These are phyloP conservation scores for Platycheirus rosarum DNA, from an alignment of 2,888 invertebrate genomes.

Conservation along the genomic window DNA sequence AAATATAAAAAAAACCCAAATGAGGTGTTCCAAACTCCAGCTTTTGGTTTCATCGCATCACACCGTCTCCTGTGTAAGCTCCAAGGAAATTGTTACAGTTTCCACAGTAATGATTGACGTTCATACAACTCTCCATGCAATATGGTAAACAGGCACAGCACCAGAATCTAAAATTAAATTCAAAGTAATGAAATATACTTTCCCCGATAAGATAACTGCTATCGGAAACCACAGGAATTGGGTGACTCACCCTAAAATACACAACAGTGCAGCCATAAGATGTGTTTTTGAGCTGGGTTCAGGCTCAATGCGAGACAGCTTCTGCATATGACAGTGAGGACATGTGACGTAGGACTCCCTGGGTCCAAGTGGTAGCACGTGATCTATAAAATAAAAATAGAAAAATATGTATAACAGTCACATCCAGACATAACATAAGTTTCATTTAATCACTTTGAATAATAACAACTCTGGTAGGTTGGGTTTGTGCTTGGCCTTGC, in stretches of 20 bases:
- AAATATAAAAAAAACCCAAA: neutral
- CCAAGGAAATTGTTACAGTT: constrained; percentile 85
- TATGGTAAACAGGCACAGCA: constrained; percentile 85
- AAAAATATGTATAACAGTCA: too few relatives aligned
- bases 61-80: constrained; percentile 79
- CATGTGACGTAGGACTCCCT: constrained; percentile 78
- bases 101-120: constrained; percentile 85
- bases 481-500: constrained; percentile 27
- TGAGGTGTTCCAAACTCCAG: neutral
- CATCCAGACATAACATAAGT: too few relatives aligned
- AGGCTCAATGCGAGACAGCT: constrained; percentile 79
- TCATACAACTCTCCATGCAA: constrained; percentile 84
- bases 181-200: constrained; percentile 3
- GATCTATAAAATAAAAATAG: constrained; percentile 74
- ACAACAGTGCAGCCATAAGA: constrained; percentile 79
- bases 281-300: constrained; percentile 80
- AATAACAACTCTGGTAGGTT: constrained; percentile 77
- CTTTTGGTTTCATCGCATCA: neutral
- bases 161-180: constrained; percentile 80
- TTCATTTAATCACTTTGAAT: constrained; percentile 78
- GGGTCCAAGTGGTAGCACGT: constrained; percentile 78
- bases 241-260: constrained; percentile 79
- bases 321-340: constrained; percentile 79
- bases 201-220: constrained; percentile 20
- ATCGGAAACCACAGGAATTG: neutral